Conservation (phyloP, 2,888 invertebrate genomes). For the Chrysomela aeneicollis region DNA sequence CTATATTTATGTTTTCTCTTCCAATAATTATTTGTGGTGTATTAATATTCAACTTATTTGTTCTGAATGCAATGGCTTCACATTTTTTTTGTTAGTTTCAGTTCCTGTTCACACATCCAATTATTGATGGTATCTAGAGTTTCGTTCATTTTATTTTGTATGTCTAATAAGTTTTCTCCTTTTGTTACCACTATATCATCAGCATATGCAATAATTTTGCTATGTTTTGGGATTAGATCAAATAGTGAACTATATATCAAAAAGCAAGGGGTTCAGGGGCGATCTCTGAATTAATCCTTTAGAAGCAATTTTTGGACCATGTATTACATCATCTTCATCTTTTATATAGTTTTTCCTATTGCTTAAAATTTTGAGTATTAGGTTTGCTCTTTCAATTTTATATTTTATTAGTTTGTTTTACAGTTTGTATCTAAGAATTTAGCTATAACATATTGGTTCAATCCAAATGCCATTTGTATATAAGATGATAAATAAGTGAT, state of each 20-base stretch:
- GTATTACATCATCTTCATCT: too few species aligned
- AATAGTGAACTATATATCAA: constrained; percentile 20
- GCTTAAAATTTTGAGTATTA: neutral
- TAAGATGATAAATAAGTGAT: neutral
- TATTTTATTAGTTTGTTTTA: neutral
- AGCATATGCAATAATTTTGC: constrained; percentile 11
- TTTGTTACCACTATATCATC: constrained; percentile 17
- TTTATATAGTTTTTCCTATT: too few species aligned
- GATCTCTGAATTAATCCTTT: constrained; percentile 18
- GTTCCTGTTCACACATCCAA: constrained; percentile 19
- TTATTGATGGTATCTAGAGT: constrained; percentile 6
- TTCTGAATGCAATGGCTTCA: constrained; percentile 19
- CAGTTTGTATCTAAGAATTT: constrained; percentile 3
- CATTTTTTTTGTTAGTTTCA: constrained; percentile 22
- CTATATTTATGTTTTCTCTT: neutral
- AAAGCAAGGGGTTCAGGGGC: constrained; percentile 18
- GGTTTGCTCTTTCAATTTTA: neutral
- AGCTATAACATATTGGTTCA: neutral
- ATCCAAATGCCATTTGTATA: neutral
- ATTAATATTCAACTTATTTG: too few species aligned
- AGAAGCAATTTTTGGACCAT: constrained; percentile 9
- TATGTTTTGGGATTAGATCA: neutral
- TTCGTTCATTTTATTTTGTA: constrained; percentile 13
- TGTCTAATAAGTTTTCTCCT: neutral
- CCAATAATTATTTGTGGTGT: neutral